These are phyloP conservation scores for Apamea crenata DNA, from an alignment of 2,888 invertebrate genomes.

Conservation along the genomic window DNA sequence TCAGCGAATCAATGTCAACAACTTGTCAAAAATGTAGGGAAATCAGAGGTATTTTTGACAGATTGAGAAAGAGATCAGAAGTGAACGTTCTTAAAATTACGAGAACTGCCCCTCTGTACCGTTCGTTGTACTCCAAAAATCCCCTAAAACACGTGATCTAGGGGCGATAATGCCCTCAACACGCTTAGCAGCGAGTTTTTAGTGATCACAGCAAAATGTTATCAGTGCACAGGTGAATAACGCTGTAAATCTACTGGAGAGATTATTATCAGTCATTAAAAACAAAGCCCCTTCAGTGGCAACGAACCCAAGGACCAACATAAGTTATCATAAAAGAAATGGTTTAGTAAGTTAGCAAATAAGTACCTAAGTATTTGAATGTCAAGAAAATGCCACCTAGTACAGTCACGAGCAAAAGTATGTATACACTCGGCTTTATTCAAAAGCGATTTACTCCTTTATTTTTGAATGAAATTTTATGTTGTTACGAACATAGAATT, in stretches of 20 bases:
- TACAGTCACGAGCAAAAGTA: no score
- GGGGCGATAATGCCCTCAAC: constrained; percentile 38
- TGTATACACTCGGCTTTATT: no score
- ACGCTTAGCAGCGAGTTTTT: constrained; percentile 4
- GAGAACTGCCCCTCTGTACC: no score
- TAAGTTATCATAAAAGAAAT: constrained; percentile 6
- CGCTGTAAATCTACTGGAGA: constrained; percentile 18
- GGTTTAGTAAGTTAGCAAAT: neutral
- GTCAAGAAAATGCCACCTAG: neutral
- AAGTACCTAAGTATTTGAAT: neutral
- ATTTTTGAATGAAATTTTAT: no score
- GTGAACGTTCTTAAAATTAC: neutral
- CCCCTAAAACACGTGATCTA: constrained; percentile 19
- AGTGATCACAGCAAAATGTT: constrained; percentile 27
- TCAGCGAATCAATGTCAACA: neutral
- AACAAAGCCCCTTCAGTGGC: neutral
- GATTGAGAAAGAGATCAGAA: neutral
- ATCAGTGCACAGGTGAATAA: constrained; percentile 42
- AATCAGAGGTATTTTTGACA: neutral
- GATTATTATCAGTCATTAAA: constrained; percentile 12
- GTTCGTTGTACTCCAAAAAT: constrained; percentile 10
- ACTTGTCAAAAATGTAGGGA: neutral
- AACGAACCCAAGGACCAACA: neutral
- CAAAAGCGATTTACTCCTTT: no score
- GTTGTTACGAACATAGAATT: no score